Evolutionary conservation across 2,888 invertebrate species (phyloP).

Genomic region (Orthosia gothica): DNA sequence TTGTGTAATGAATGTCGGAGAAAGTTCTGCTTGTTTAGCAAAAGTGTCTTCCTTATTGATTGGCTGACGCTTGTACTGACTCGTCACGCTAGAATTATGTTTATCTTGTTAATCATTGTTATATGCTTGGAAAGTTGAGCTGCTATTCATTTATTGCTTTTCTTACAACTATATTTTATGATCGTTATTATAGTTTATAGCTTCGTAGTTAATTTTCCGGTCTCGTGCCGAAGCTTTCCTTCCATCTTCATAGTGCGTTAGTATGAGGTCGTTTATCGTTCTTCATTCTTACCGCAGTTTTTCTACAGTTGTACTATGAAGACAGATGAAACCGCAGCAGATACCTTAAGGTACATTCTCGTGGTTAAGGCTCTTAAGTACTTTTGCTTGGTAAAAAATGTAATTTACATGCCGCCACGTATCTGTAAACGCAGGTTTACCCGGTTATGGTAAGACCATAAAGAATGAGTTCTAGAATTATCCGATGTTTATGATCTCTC

Average conservation of each 20-base stretch:
- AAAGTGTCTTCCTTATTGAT: constrained; percentile 65
- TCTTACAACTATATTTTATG: constrained; percentile 48
- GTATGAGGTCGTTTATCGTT: constrained; percentile 55
- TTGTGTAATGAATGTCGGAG: constrained; percentile 69
- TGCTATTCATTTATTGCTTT: constrained; percentile 26
- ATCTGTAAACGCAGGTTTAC: constrained; percentile 34
- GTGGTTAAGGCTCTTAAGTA: constrained; percentile 61
- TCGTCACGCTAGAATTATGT: constrained; percentile 46
- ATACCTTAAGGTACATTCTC: constrained; percentile 53
- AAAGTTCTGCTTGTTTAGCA: constrained; percentile 78
- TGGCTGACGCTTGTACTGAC: constrained; percentile 46
- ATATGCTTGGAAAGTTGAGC: constrained; percentile 51
- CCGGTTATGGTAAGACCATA: not conserved
- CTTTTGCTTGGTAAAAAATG: constrained; percentile 50
- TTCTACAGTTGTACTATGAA: constrained; percentile 47
- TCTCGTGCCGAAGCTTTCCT: constrained; percentile 61
- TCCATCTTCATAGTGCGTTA: constrained; percentile 23
- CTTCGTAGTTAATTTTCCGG: constrained; percentile 57
- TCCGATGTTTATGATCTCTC: not conserved
- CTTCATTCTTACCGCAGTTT: constrained; percentile 60
- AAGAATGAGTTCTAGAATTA: constrained; percentile 2
- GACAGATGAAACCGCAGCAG: constrained; percentile 61
- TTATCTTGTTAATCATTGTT: constrained; percentile 51
- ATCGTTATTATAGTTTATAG: constrained; percentile 51
- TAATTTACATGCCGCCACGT: constrained; percentile 49